A percentile compares a stretch with the other conserved stretches of the same genome.
Evolutionary conservation across 2,888 invertebrate genomes (phyloP).

Genomic region (Abscondita cerata): DNA sequence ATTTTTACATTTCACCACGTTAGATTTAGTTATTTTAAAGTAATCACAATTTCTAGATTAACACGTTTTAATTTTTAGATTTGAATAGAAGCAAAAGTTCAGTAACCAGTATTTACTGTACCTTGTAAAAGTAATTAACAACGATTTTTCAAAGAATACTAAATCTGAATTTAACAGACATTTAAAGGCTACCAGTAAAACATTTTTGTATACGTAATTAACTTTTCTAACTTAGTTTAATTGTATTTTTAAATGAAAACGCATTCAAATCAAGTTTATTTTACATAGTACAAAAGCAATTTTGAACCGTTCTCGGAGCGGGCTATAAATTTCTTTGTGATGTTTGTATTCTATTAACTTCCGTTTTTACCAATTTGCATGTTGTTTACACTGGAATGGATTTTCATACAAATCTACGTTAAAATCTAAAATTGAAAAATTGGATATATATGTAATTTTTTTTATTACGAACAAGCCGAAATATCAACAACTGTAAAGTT

Average conservation of each 20-base stretch:
- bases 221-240: constrained; percentile 28
- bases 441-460: constrained; percentile 36
- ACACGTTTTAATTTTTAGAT: background rate
- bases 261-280: constrained; percentile 32
- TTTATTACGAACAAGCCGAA: constrained; percentile 12
- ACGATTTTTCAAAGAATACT: constrained; percentile 13
- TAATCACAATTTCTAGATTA: background rate
- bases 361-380: constrained; percentile 48
- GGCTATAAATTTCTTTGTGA: constrained; percentile 45
- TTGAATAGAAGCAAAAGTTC: constrained; percentile 1
- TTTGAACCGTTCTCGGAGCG: constrained; percentile 31
- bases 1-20: no score
- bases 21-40: background rate
- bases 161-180: constrained; percentile 13
- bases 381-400: constrained; percentile 46
- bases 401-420: constrained; percentile 46
- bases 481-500: no score
- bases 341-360: constrained; percentile 48
- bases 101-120: constrained; percentile 1
- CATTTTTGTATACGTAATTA: constrained; percentile 25
- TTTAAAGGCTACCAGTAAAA: constrained; percentile 12
- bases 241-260: constrained; percentile 33
- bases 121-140: constrained; percentile 11
- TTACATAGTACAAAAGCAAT: constrained; percentile 33
- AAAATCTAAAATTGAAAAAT: constrained; percentile 48